Conservation (phyloP, 2,888 invertebrate species). For the Merodon equestris region DNA sequence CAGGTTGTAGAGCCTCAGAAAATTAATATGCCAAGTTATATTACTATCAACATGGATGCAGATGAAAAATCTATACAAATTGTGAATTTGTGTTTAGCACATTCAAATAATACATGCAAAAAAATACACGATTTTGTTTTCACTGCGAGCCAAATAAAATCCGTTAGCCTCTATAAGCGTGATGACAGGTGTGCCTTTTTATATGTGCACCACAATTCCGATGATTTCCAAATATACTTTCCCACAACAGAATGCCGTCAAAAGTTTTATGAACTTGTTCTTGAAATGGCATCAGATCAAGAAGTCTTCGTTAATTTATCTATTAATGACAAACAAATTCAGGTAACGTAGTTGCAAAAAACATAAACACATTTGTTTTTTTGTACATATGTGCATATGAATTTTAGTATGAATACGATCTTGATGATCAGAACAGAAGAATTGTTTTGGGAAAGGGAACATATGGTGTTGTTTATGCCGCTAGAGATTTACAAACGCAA, state of each 20-base stretch:
- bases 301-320: conserved; percentile 88
- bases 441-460: conserved; percentile 96
- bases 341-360: conserved; percentile 80
- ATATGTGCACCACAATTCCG: conserved; percentile 98
- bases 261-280: conserved; percentile 89
- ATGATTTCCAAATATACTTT: conserved; percentile 99
- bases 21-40: conserved; percentile 95
- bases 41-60: conserved; percentile 96
- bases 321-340: conserved; percentile 86
- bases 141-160: conserved; percentile 84
- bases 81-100: conserved; percentile 90
- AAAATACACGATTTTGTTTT: conserved; percentile 97
- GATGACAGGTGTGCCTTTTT: conserved; percentile 97
- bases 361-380: no score
- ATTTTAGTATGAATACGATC: conserved; percentile 93
- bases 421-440: conserved; percentile 92
- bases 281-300: conserved; percentile 93
- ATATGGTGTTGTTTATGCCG: conserved; percentile 96
- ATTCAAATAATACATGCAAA: conserved; percentile 87
- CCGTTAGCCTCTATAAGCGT: conserved; percentile 92
- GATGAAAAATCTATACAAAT: conserved; percentile 95
- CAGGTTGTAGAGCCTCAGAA: conserved; percentile 94
- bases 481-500: conserved; percentile 95
- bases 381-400: neutral
- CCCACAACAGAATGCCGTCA: conserved; percentile 93